A percentile compares a stretch with the other conserved stretches of the same genome.
These are phyloP conservation scores for Neopelma chrysocephalum DNA, from an alignment of 2,797 vertebrate genomes.

Conservation along the genomic window DNA sequence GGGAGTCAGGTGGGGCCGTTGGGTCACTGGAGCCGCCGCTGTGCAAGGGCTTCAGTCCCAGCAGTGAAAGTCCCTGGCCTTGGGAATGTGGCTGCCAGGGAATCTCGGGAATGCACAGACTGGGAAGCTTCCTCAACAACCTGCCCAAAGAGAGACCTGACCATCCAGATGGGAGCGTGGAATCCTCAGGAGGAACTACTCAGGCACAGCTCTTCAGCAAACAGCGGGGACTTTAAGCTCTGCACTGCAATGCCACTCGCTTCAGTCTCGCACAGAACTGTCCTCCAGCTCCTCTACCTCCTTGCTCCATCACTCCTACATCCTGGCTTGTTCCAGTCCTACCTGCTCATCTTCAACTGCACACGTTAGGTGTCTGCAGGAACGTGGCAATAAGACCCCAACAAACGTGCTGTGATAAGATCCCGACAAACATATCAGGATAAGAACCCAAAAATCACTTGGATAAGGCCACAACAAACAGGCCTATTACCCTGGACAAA, in stretches of 20 bases:
- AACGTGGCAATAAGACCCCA: background rate
- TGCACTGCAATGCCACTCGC: rapidly evolving
- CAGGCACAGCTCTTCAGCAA: background rate
- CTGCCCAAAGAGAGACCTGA: rapidly evolving
- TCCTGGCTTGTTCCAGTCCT: background rate
- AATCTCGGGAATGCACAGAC: background rate
- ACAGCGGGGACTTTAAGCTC: background rate
- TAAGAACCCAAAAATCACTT: background rate
- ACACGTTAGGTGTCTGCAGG: background rate
- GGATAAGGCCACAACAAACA: background rate
- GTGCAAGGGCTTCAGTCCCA: background rate
- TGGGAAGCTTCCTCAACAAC: background rate
- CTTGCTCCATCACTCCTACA: background rate
- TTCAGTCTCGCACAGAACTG: background rate
- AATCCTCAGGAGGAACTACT: background rate
- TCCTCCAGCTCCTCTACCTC: background rate
- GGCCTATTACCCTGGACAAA: background rate
- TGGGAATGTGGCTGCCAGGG: background rate
- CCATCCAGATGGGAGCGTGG: rapidly evolving
- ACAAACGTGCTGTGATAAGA: background rate
- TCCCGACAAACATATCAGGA: background rate
- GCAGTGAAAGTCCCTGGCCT: background rate
- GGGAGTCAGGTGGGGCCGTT: rapidly evolving
- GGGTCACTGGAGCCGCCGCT: background rate
- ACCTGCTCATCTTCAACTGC: rapidly evolving